phyloP scores from a whole-genome alignment of 2,888 invertebrate genomes.

The Harmothoe impar region DNA sequence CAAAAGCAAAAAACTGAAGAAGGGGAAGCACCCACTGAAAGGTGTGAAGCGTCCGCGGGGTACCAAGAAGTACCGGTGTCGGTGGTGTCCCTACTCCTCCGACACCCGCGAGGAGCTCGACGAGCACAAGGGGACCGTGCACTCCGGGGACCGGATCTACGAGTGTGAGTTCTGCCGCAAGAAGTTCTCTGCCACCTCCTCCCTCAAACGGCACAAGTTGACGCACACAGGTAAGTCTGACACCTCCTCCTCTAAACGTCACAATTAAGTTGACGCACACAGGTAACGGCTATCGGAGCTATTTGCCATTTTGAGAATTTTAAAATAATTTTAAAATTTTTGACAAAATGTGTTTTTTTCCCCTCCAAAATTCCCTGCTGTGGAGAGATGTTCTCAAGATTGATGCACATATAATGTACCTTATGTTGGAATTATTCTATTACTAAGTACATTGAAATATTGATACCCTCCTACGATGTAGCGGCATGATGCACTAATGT shows the following conservation, averaged over 20 bases:
- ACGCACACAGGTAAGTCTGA: slow-evolving; percentile 66
- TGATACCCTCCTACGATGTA: too few relatives aligned
- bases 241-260: background rate
- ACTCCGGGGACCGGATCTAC: slow-evolving; percentile 40
- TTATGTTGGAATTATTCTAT: too few relatives aligned
- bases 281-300: background rate
- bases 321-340: too few relatives aligned
- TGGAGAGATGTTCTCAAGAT: too few relatives aligned
- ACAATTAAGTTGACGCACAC: too few relatives aligned
- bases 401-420: too few relatives aligned
- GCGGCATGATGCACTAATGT: too few relatives aligned
- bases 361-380: too few relatives aligned
- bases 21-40: background rate
- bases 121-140: background rate
- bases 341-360: too few relatives aligned
- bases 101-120: background rate
- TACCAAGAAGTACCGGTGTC: background rate
- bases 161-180: slow-evolving; percentile 67
- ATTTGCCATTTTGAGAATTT: too few relatives aligned
- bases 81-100: slow-evolving; percentile 28
- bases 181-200: slow-evolving; percentile 67
- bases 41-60: background rate
- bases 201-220: slow-evolving; percentile 67
- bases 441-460: too few relatives aligned
- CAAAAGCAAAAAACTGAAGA: background rate